Percentiles rank a stretch among this genome's conserved stretches.
Conservation (phyloP, 2,888 invertebrate species). For the Alcis repandata region DNA sequence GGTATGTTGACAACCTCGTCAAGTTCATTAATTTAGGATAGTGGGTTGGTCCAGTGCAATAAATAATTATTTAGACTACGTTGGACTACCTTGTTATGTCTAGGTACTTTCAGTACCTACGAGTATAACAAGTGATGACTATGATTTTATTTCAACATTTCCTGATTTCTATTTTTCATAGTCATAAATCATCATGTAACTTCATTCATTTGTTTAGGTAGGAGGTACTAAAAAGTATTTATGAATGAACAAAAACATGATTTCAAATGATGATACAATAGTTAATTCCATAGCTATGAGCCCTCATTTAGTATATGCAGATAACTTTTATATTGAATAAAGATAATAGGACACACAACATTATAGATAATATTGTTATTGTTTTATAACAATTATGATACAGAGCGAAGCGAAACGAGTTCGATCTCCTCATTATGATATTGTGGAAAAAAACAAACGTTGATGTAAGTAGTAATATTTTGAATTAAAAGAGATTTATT, state of each 20-base stretch:
- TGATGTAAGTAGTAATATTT: conserved; percentile 1
- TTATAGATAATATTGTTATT: conserved; percentile 21
- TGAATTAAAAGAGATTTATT: background rate
- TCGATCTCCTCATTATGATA: conserved; percentile 24
- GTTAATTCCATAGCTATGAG: background rate
- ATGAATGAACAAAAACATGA: conserved; percentile 3
- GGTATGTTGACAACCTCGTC: conserved; percentile 19
- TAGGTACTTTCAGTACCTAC: background rate
- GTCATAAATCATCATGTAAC: background rate
- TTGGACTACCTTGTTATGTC: background rate
- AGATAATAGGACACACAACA: conserved; percentile 11
- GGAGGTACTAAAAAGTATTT: background rate
- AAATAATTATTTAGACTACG: background rate
- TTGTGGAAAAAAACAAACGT: conserved; percentile 25
- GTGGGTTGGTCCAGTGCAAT: conserved; percentile 1
- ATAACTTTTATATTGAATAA: background rate
- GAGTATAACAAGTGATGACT: background rate
- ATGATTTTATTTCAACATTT: background rate
- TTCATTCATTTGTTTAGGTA: background rate
- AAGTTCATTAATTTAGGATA: conserved; percentile 20
- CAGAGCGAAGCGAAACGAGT: conserved; percentile 7
- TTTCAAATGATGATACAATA: background rate
- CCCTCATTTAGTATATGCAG: conserved; percentile 5
- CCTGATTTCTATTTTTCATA: background rate
- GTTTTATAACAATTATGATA: conserved; percentile 11